Evolutionary conservation across 2,797 vertebrate species (phyloP).

Genomic region (Chanos chanos): DNA sequence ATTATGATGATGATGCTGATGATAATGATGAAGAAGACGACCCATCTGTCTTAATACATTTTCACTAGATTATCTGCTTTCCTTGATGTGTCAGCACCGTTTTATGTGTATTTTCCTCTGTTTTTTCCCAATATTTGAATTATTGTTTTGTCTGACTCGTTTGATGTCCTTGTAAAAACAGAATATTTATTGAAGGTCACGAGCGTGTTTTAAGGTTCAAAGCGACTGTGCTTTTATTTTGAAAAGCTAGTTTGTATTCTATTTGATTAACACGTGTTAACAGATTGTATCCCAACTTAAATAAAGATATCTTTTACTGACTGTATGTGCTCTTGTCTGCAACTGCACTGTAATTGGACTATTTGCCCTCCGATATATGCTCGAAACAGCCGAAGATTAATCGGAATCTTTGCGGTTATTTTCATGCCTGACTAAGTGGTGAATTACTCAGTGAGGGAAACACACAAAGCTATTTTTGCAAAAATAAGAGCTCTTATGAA

Average conservation of each 20-base stretch:
- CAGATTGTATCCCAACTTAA: conserved; percentile 68
- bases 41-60: conserved; percentile 56
- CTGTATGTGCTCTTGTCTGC: conserved; percentile 11
- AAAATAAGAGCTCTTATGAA: neutral
- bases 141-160: conserved; percentile 49
- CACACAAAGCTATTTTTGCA: neutral
- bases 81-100: conserved; percentile 43
- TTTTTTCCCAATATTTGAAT: conserved; percentile 54
- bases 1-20: neutral
- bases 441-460: neutral
- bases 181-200: conserved; percentile 75
- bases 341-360: neutral
- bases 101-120: conserved; percentile 34
- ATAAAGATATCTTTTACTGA: conserved; percentile 74
- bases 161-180: conserved; percentile 62
- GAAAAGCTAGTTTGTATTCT: conserved; percentile 92
- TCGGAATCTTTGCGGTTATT: too few relatives aligned
- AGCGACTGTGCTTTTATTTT: conserved; percentile 94
- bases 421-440: neutral
- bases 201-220: conserved; percentile 69
- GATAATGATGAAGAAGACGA: conserved; percentile 27
- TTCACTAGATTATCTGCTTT: conserved; percentile 46
- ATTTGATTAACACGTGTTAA: conserved; percentile 82
- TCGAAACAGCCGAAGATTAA: too few relatives aligned
- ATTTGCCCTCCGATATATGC: too few relatives aligned